Base-by-base conservation (phyloP, 2,888 invertebrate genomes). In the Caenorhabditis sp. region DNA sequence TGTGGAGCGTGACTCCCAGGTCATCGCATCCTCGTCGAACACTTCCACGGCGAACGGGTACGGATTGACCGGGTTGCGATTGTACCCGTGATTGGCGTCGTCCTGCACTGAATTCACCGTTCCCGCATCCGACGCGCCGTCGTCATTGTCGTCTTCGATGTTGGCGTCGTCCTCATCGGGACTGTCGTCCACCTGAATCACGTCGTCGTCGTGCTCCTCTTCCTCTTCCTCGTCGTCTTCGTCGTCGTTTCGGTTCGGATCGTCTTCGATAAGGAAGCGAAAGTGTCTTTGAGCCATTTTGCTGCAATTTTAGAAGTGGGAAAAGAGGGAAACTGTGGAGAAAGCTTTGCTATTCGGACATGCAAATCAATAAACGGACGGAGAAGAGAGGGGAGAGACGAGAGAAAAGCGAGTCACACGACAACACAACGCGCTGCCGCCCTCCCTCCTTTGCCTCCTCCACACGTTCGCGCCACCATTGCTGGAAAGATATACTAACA, bases 1-100 rank as follows among this genome's bases (percentile, higher is more conserved):
- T 6, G 50, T 50, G 27, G 70, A 70, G n/a, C 41, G 2, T 3
- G 62, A 46, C 17, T 72, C 72, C 72, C 72, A 72, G 6, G 72
- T 72, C 63, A 62, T 30, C 6, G 55, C 63, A 43, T 71, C 68
- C 5, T 48, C 45, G 11, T 50, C 50, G n/a, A n/a, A n/a, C 0
- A 45, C 58, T 15, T 58, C 56, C 26, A 27, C 68, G 7, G 22
- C 43, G 22, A 17, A 7, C 4, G 41, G 41, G 6, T 17, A n/a
- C n/a, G n/a, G n/a, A n/a, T n/a, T n/a, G n/a, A n/a, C n/a, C n/a
- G n/a, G n/a, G n/a, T n/a, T n/a, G n/a, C n/a, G n/a, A n/a, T n/a
- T n/a, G n/a, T n/a, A n/a, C n/a, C n/a, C n/a, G n/a, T n/a, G n/a
- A n/a, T n/a, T n/a, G n/a, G n/a, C n/a, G n/a, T n/a, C n/a, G n/a